phyloP scores from a whole-genome alignment of 2,113 vertebrate species.

The Aegotheles bennettii region DNA sequence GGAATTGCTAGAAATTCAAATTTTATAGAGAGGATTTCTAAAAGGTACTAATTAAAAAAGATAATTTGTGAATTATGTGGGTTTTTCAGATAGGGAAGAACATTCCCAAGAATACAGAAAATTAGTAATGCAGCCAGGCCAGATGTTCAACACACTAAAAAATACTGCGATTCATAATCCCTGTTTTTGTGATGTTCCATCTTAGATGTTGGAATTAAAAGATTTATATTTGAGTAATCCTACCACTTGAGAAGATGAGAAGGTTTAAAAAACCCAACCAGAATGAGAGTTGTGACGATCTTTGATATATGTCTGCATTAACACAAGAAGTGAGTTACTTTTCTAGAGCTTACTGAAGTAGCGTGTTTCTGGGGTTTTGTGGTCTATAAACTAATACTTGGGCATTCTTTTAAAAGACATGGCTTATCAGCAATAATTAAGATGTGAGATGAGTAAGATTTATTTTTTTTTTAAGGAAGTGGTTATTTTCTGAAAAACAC shows the following conservation, averaged over 20 bases:
- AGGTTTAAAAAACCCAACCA: neutral
- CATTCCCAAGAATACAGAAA: neutral
- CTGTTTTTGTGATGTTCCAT: neutral
- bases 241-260: neutral
- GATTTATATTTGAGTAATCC: neutral
- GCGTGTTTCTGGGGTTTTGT: neutral
- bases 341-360: neutral
- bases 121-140: neutral
- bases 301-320: neutral
- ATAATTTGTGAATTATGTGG: neutral
- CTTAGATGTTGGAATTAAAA: neutral
- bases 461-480: neutral
- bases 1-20: neutral
- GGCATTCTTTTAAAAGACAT: neutral
- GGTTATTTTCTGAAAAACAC: conserved; percentile 28
- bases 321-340: neutral
- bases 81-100: neutral
- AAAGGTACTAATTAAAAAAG: neutral
- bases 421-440: conserved; percentile 2
- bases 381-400: neutral
- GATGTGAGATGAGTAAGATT: neutral
- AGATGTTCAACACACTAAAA: neutral
- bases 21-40: neutral
- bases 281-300: neutral
- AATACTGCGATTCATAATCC: neutral